Evolutionary conservation across 2,113 vertebrate species (phyloP), one percentile per base, ranked within the genome.

Genomic region (Pterocles gutturalis): DNA sequence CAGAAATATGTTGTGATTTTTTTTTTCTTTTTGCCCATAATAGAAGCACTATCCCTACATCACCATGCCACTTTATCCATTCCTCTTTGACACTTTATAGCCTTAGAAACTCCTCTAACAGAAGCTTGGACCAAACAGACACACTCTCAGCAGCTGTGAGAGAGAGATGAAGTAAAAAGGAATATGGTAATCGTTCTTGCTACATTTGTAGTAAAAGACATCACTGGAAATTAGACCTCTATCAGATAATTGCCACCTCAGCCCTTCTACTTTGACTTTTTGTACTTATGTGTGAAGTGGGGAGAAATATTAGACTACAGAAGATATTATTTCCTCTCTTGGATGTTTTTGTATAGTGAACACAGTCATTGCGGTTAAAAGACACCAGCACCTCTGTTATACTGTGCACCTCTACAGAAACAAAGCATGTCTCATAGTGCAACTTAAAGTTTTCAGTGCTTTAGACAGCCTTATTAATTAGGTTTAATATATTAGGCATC

Each of bases 211-310:
- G 49, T n/a, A 81, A 92, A 90, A 86, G 28, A 49, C 53, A 65
- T 79, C 28, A 66, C 62, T 93, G 46, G 33, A 94, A 92, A 90
- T 76, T 36, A 96, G 75, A 93, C 55, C 55, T 96, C 45, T 93
- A 91, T 53, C 55, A 93, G 54, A 79, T 5, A 17, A 45, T n/a
- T 91, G 31, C 31, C 26, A 78, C 31, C 62, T 46, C 25, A 83
- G 45, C 17, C 13, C 31, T 36, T 33, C 43, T 55, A 21, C 61
- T 94, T 67, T 8, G 1, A 17, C 71, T 92, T 95, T 64, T 43
- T 38, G 33, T 61, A 73, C 31, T 77, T 94, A 88, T 67, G 12
- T 91, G 54, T 53, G 84, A 94, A 92, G 15, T 16, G 11, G 49
- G 57, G 25, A 95, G 86, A 96, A 91, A 8, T 72, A 94, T 86